Evolutionary conservation across 2,888 invertebrate species (phyloP), one percentile per base, ranked within the genome.

Genomic region (Noctua fimbriata): DNA sequence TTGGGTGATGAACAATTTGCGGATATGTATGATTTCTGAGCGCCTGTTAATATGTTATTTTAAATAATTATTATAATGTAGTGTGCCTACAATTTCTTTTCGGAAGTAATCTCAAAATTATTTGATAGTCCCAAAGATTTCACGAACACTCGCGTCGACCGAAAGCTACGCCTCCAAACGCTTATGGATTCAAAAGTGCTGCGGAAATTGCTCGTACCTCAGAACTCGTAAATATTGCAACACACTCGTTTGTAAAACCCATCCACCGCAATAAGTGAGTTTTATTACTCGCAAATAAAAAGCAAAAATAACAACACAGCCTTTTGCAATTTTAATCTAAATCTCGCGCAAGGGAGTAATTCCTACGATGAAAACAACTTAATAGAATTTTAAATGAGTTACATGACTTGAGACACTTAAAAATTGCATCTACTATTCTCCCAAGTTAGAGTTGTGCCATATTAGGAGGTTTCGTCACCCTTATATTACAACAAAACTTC

Each of bases 221-320:
- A 67, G 28, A 65, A 85, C 69, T 75, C 69, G 69, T 78, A 76
- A 84, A 87, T 76, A 81, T 82, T 73, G 65, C 75, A 24, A 44
- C 49, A 67, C 14, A 69, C 47, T 79, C 78, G 75, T 77, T 85
- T 78, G 75, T 73, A 81, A 88, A 88, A 82, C 71, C 80, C 83
- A 77, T 80, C 71, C 63, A 81, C 77, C 78, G 77, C 80, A 77
- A 74, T 88, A 86, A 78, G 52, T 80, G 73, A 72, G 58, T 79
- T 87, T 87, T 82, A 86, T 86, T 60, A 69, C 82, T 77, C 52
- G 69, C 18, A 77, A 82, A 87, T 79, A 80, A 79, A 85, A 77
- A 70, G 63, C n/a, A 66, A 79, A 78, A 76, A 84, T 77, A 78
- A 77, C 41, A 79, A 72, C 69, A 69, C n/a, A n/a, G 36, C 47